Base-by-base conservation (phyloP, 1,140 invertebrate genomes). In the Medauroidea extradentata region DNA sequence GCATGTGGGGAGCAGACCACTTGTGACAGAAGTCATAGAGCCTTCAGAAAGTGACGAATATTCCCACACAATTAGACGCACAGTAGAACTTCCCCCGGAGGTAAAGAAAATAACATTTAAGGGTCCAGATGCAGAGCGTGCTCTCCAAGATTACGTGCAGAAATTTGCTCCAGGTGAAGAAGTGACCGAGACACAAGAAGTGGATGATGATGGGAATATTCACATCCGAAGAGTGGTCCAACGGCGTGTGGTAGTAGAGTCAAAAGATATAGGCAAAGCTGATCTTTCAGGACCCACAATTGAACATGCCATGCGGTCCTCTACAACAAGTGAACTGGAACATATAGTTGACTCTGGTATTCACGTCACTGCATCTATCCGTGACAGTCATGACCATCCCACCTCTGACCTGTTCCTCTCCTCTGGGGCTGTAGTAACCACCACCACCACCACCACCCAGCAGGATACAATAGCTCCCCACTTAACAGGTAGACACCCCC, bases 61-160 rank as follows among this genome's bases (percentile, higher is more conserved):
- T 59, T 74, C 74, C 5, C 76, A 78, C 57, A 73, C 71, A 4
- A 73, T 78, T 49, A 75, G 77, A 18, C 68, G 77, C 44, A 74
- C 72, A 42, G 74, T 82, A 21, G 71, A 77, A 67, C 62, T 81
- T 53, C 76, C 78, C 4, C 75, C 79, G 3, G 77, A 82, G 68
- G 69, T 83, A 8, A 72, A 71, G 39, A 78, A 77, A 64, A 69
- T 83, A 16, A 81, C 79, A n/a, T 83, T 83, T 61, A 73, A 69
- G 59, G 81, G 81, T 13, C 70, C 73, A 16, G 75, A 81, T 61
- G 79, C 79, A 19, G 74, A 81, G 56, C 63, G 76, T 54, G 73
- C 76, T 60, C 61, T 82, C 56, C 65, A 73, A 62, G 71, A 79
- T 38, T 81, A 78, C 51, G 75, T 82, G 27, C 69, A 77, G 41